A percentile compares a stretch with the other conserved stretches of the same genome.
phyloP scores from a whole-genome alignment of 1,140 invertebrate species.

The Lordiphosa clarofinis region DNA sequence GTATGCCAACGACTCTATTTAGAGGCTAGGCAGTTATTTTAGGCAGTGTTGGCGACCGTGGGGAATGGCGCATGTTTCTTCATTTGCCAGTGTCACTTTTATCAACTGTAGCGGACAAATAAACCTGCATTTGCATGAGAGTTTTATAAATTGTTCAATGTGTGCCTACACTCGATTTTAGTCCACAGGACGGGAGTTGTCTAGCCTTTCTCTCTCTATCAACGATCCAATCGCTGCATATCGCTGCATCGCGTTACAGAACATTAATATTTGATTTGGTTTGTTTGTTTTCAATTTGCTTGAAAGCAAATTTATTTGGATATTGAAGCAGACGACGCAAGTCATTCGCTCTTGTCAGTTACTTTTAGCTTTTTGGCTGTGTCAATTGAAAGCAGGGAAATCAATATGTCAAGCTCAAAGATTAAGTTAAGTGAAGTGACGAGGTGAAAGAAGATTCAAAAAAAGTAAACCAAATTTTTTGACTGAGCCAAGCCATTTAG shows the following conservation, averaged over 20 bases:
- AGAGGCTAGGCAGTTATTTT: slow-evolving; percentile 30
- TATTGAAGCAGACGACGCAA: slow-evolving; percentile 23
- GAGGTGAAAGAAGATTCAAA: too few species aligned
- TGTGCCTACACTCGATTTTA: slow-evolving; percentile 12
- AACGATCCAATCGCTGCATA: slow-evolving; percentile 37
- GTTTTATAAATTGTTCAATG: slow-evolving; percentile 59
- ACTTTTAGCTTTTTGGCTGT: too few species aligned
- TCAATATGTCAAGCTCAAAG: slow-evolving; percentile 2
- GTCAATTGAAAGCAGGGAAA: neutral
- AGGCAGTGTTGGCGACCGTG: slow-evolving; percentile 18
- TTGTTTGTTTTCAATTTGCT: slow-evolving; percentile 73
- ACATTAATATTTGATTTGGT: slow-evolving; percentile 70
- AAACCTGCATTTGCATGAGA: slow-evolving; percentile 31
- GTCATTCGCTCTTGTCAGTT: slow-evolving; percentile 2
- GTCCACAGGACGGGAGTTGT: too few species aligned
- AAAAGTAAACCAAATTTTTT: too few species aligned
- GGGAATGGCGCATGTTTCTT: slow-evolving; percentile 26
- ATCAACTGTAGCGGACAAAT: slow-evolving; percentile 27
- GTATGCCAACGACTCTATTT: slow-evolving; percentile 53
- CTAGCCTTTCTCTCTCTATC: neutral
- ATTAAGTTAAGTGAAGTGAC: too few species aligned
- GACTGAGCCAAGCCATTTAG: too few species aligned
- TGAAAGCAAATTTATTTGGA: slow-evolving; percentile 60
- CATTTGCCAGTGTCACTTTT: slow-evolving; percentile 61
- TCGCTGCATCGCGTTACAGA: slow-evolving; percentile 45